Percentiles rank a stretch among this genome's conserved stretches.
These are phyloP conservation scores for Lepidurus couesii DNA, from an alignment of 1,140 invertebrate genomes.

Conservation along the genomic window DNA sequence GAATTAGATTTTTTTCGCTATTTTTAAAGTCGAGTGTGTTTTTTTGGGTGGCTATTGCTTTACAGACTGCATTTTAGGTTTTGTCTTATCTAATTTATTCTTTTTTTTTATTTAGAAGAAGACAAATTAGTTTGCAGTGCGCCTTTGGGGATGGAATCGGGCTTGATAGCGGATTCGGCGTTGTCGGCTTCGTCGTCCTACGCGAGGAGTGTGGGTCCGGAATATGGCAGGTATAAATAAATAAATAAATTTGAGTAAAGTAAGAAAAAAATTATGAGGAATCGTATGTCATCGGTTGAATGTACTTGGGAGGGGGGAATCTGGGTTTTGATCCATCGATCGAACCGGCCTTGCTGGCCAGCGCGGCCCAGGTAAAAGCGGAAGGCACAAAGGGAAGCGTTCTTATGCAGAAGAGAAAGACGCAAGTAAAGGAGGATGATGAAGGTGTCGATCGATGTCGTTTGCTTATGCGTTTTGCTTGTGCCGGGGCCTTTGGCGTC, in stretches of 20 bases:
- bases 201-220: constrained; percentile 41
- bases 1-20: too few relatives aligned
- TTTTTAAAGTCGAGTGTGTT: too few relatives aligned
- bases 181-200: constrained; percentile 58
- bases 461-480: constrained; percentile 1
- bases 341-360: not conserved
- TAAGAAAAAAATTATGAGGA: constrained; percentile 36
- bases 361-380: not conserved
- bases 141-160: constrained; percentile 86
- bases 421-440: not conserved
- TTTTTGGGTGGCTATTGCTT: too few relatives aligned
- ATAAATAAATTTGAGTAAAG: constrained; percentile 28
- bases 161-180: constrained; percentile 73
- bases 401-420: not conserved
- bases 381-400: not conserved
- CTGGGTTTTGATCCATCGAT: constrained; percentile 36
- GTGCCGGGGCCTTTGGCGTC: not conserved
- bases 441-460: constrained; percentile 8
- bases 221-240: constrained; percentile 39
- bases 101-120: constrained; percentile 39
- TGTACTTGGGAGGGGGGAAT: constrained; percentile 37
- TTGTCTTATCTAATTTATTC: not conserved
- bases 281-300: constrained; percentile 37
- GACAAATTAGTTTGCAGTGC: constrained; percentile 60
- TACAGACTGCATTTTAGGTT: too few relatives aligned